Percentiles rank a stretch among this genome's conserved stretches.
Conservation (phyloP, 2,113 vertebrate species). For the Heloderma charlesbogerti region DNA sequence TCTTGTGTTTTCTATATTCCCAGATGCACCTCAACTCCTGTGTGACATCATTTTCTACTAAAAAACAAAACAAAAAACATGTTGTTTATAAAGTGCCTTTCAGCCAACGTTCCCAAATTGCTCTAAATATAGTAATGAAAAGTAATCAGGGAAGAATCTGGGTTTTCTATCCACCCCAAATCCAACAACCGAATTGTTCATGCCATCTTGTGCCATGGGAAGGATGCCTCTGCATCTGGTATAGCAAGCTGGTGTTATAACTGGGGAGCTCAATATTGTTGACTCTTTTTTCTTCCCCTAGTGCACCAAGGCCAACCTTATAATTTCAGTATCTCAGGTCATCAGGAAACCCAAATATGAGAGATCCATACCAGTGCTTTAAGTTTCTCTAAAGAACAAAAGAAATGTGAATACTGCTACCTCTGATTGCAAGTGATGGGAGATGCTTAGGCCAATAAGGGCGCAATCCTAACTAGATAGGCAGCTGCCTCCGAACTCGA, state of each 20-base stretch:
- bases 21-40: constrained; percentile 58
- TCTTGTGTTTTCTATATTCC: constrained; percentile 48
- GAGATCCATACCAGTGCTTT: not conserved
- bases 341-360: not conserved
- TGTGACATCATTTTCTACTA: constrained; percentile 45
- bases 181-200: not conserved
- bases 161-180: not conserved
- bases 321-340: constrained; percentile 19
- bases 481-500: too few relatives aligned
- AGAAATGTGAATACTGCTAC: not conserved
- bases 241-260: not conserved
- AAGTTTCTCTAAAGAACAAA: not conserved
- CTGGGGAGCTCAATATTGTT: constrained; percentile 2
- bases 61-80: constrained; percentile 47
- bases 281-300: constrained; percentile 24
- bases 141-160: not conserved
- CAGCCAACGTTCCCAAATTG: constrained; percentile 15
- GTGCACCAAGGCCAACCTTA: constrained; percentile 26
- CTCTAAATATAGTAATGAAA: not conserved
- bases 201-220: not conserved
- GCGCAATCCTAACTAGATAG: too few relatives aligned
- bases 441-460: not conserved
- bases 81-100: constrained; percentile 48
- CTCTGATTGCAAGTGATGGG: not conserved
- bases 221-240: not conserved